These are phyloP conservation scores for Anolis carolinensis DNA, from an alignment of 2,113 vertebrate species.

Conservation along the genomic window DNA sequence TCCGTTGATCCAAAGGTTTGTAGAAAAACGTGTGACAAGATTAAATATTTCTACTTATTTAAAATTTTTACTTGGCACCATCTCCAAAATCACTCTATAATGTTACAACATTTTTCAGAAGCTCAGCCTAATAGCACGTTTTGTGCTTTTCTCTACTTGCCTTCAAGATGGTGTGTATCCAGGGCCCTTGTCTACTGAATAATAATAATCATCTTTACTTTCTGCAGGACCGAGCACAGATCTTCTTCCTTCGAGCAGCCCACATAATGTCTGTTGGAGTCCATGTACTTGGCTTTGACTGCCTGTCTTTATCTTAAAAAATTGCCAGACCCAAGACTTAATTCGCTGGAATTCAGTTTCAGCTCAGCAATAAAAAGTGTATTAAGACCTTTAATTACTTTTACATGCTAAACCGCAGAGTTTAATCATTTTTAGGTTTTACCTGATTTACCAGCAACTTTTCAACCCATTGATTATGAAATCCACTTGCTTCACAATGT, in stretches of 20 bases:
- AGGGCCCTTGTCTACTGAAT: rapidly evolving
- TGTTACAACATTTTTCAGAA: background rate
- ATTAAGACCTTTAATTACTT: conserved; percentile 28
- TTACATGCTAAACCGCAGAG: conserved; percentile 29
- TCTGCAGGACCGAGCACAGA: background rate
- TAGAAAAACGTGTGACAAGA: background rate
- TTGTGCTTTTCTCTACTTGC: background rate
- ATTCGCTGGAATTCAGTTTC: conserved; percentile 30
- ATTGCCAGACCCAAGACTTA: conserved; percentile 16
- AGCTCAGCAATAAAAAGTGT: conserved; percentile 28
- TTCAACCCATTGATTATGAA: conserved; percentile 45
- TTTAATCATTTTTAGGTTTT: conserved; percentile 8
- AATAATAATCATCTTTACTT: rapidly evolving
- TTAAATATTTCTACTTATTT: background rate
- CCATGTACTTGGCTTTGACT: background rate
- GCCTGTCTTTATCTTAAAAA: conserved; percentile 19
- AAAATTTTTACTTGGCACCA: background rate
- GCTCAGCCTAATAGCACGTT: background rate
- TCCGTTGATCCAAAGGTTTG: too few species aligned
- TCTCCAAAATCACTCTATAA: background rate
- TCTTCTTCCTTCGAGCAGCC: background rate
- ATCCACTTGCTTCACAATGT: conserved; percentile 24
- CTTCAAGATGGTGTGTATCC: background rate
- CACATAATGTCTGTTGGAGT: background rate
- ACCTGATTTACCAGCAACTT: conserved; percentile 22